Percentiles rank a stretch among this genome's conserved stretches.
Evolutionary conservation across 2,113 vertebrate species (phyloP).

Genomic region (Gasterosteus nipponicus): DNA sequence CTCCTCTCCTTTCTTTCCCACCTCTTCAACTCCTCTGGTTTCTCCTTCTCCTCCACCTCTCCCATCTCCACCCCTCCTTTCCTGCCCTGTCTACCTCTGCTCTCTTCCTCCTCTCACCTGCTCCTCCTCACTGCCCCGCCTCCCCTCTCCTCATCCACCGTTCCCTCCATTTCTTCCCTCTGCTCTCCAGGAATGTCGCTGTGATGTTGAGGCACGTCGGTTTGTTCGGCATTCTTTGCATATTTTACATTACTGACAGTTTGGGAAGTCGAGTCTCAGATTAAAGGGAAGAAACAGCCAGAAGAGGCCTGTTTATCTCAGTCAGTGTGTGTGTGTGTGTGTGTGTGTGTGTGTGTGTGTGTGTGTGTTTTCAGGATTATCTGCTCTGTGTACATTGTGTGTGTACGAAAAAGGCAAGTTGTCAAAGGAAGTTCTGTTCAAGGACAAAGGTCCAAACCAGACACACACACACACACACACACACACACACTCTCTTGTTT

Average conservation of each 20-base stretch:
- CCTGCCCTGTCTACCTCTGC: not conserved
- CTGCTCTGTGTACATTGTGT: conserved; percentile 1
- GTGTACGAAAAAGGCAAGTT: not conserved
- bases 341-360: conserved; percentile 12
- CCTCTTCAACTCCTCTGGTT: conserved; percentile 3
- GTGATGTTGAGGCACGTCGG: conserved; percentile 36
- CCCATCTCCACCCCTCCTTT: not conserved
- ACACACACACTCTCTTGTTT: not conserved
- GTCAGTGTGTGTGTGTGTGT: conserved; percentile 20
- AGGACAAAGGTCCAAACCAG: conserved; percentile 19
- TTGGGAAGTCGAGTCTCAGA: conserved; percentile 25
- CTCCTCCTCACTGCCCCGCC: not conserved
- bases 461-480: too few species aligned
- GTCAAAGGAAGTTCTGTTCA: conserved; percentile 23
- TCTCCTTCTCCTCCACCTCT: not conserved
- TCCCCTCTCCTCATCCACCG: not conserved
- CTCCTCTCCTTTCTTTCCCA: conserved; percentile 3
- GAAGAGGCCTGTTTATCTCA: not conserved
- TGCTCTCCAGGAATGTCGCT: not conserved
- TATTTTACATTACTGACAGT: conserved; percentile 7
- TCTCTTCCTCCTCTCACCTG: conserved; percentile 18
- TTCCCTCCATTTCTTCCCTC: too few species aligned
- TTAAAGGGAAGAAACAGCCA: conserved; percentile 37
- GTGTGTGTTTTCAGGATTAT: conserved; percentile 35
- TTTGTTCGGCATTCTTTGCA: conserved; percentile 40